Evolutionary conservation across 2,113 vertebrate genomes (phyloP), one percentile per base, ranked within the genome.

Genomic region (Haemorhous mexicanus): DNA sequence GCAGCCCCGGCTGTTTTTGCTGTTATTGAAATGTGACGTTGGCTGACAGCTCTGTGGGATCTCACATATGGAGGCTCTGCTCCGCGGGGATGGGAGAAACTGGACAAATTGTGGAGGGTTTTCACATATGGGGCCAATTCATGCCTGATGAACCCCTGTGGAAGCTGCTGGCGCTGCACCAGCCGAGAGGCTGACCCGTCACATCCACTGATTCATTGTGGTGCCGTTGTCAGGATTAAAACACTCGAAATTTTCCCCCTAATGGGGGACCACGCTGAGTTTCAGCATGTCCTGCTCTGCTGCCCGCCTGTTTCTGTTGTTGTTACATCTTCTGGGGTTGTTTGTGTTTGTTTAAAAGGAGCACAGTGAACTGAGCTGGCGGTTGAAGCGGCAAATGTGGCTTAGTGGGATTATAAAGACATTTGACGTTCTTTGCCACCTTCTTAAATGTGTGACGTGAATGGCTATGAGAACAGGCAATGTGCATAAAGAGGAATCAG

Each of bases 11-110:
- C 70, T 94, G 93, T 89, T 96, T 92, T n/a, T 84, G 89, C 89
- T 87, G 28, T 87, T 95, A 49, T 64, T 94, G 95, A 95, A 96
- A 96, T 94, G 93, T 95, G 92, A 97, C 93, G 80, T 93, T 90
- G 94, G 94, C 95, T 92, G 93, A 95, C 94, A 94, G 94, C 95
- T 97, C 94, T 90, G 96, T 96, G 95, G 93, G 94, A 96, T 96
- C 94, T 91, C 94, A 6, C 96, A 95, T 89, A 95, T 95, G 95
- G 96, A 96, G 94, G 78, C 91, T 95, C 69, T 18, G 90, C 90
- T 96, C 93, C 6, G 39, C 86, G 6, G 90, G 94, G 94, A 89
- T 95, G 91, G 95, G 94, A 95, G 95, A 96, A 97, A 93, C 95
- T 52, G 94, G 94, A 94, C 96, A 94, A 96, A 91, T 72, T 97